phyloP scores from a whole-genome alignment of 2,888 invertebrate species.

The Carabus problematicus region DNA sequence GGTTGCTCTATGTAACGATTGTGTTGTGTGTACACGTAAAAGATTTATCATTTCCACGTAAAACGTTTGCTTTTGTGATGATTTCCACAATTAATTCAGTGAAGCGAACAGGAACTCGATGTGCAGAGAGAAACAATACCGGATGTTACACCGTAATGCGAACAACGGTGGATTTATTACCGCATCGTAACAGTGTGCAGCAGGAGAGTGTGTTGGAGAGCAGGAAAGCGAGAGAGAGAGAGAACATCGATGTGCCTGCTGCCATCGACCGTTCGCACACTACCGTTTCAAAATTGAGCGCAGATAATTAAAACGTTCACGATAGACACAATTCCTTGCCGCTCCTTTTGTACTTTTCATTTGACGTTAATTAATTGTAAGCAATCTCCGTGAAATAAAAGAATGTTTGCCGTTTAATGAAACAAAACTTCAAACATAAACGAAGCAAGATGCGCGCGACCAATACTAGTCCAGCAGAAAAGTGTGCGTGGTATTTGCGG shows the following conservation, averaged over 20 bases:
- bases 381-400: slow-evolving; percentile 32
- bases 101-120: slow-evolving; percentile 46
- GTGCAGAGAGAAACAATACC: slow-evolving; percentile 35
- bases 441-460: background rate
- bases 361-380: slow-evolving; percentile 41
- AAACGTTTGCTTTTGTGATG: slow-evolving; percentile 50
- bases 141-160: slow-evolving; percentile 21
- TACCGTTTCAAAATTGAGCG: slow-evolving; percentile 29
- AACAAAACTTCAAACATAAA: slow-evolving; percentile 34
- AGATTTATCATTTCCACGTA: slow-evolving; percentile 53
- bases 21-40: slow-evolving; percentile 44
- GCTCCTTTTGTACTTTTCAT: slow-evolving; percentile 40
- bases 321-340: slow-evolving; percentile 28
- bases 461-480: too few species aligned
- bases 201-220: too few species aligned
- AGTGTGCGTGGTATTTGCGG: too few species aligned
- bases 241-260: background rate
- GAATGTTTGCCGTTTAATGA: slow-evolving; percentile 37
- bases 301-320: slow-evolving; percentile 37
- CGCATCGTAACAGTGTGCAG: background rate
- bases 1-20: too few species aligned
- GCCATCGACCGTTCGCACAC: slow-evolving; percentile 2
- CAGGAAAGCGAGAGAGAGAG: too few species aligned
- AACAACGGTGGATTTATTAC: slow-evolving; percentile 31
- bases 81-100: slow-evolving; percentile 55